Evolutionary conservation across 2,113 vertebrate species (phyloP), one percentile per base, ranked within the genome.

Genomic region (Ctenomys sociabilis): DNA sequence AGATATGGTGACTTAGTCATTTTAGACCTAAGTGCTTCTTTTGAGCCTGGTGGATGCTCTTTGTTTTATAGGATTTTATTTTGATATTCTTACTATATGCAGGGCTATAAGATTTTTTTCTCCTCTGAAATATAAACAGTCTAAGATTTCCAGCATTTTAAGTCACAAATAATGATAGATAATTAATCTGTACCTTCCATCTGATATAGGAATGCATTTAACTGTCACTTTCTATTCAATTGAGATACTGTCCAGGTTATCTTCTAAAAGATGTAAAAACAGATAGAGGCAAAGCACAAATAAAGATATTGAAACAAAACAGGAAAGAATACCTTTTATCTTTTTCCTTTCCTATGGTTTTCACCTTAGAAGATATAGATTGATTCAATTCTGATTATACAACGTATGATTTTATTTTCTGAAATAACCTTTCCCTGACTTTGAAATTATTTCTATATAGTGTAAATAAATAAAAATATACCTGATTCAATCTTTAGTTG

Each of bases 281-380:
- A 83, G 54, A 63, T 26, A 43, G 37, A 83, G 86, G 54, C 1
- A 63, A n/a, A 52, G 14, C 24, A 26, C 24, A 75, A 40, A 40
- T 19, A 10, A 40, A 40, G 7, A 22, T 22, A 73, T 22, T 43
- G 22, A 75, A n/a, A n/a, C n/a, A 64, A 77, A 61, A 37, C 24
- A 45, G 26, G 26, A 82, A 88, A 84, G 61, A 16, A 88, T 83
- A 66, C 21, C 8, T 7, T 52, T 5, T 77, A 12, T 45, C 35
- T 88, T 88, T 49, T 21, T 61, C 37, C 11, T 7, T 43, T 40
- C 8, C 45, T 57, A 17, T 37, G 86, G 2, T 85, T 14, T 92
- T 91, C 82, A 30, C 17, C 68, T 96, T 90, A 72, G 30, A 43
- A 89, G 90, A 66, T 52, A 70, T 37, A 75, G 54, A 94, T n/a